Evolutionary conservation across 2,888 invertebrate species (phyloP), one percentile per base, ranked within the genome.

Genomic region (Volucella inflata): DNA sequence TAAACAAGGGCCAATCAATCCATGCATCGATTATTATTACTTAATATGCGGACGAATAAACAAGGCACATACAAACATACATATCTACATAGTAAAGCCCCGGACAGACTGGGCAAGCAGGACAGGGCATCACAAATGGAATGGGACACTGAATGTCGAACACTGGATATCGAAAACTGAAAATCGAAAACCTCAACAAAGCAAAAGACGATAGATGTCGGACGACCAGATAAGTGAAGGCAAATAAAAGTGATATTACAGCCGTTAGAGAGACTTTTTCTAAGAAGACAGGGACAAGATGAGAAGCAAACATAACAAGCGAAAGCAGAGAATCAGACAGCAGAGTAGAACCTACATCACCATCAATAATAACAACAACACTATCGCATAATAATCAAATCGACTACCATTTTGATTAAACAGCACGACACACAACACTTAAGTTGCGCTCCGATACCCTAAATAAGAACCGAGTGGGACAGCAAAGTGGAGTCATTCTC

Each of bases 361-460:
- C 30, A 30, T 30, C 30, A 30, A 30, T 30, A 30, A 30, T 30
- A 30, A 30, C 6, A 30, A 30, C 1, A 30, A 46, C 8, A 57
- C 72, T 68, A 82, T 82, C 71, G 82, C 82, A 82, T 72, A 82
- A 67, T 82, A 82, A 82, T 82, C 82, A 78, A 72, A 67, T 78
- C 78, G 67, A 78, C 67, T 60, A 62, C 55, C 55, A 68, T 82
- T 82, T 78, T 82, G 78, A 82, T 78, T 82, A 78, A 78, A 82
- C 72, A 82, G 78, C 72, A 72, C 77, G 82, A 72, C 82, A 82
- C 72, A 82, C 71, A 82, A 71, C 59, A 82, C 72, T 72, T 65
- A 53, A 67, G 40, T 60, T 46, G 57, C 53, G 72, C 68, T 57
- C 57, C 48, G 75, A 80, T 80, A 80, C 68, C 80, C 74, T 75